These are phyloP conservation scores for Aulostomus chinensis DNA, from an alignment of 2,797 vertebrate genomes.

Conservation along the genomic window DNA sequence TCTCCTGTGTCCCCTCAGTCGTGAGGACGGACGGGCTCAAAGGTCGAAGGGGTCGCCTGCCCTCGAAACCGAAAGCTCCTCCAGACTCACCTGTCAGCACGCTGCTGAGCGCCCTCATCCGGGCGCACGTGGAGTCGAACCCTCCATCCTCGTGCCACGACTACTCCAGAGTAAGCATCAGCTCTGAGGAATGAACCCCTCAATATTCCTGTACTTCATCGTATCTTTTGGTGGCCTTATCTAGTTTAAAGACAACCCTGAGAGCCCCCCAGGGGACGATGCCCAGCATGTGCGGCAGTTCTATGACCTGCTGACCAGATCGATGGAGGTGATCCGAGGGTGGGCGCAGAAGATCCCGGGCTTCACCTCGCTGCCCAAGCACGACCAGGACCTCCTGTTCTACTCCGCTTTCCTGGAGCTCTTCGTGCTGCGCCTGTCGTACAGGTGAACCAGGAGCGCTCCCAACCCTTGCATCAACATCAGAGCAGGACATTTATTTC, in stretches of 20 bases:
- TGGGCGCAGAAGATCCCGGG: slow-evolving; percentile 95
- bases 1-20: slow-evolving; percentile 77
- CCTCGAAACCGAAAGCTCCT: slow-evolving; percentile 90
- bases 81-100: slow-evolving; percentile 84
- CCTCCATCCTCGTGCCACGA: slow-evolving; percentile 89
- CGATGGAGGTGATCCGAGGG: slow-evolving; percentile 94
- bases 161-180: slow-evolving; percentile 88
- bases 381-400: slow-evolving; percentile 96
- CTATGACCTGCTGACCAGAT: slow-evolving; percentile 94
- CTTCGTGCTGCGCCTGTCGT: slow-evolving; percentile 92
- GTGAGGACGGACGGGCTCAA: slow-evolving; percentile 94
- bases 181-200: no score
- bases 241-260: slow-evolving; percentile 91
- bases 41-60: slow-evolving; percentile 92
- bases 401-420: slow-evolving; percentile 97
- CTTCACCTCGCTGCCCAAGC: slow-evolving; percentile 87
- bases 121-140: slow-evolving; percentile 94
- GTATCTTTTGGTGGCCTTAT: no score
- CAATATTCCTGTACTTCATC: no score
- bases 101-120: slow-evolving; percentile 90
- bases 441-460: no score
- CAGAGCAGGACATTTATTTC: neutral
- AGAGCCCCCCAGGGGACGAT: slow-evolving; percentile 88
- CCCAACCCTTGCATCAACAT: no score
- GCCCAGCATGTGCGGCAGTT: slow-evolving; percentile 94